phyloP scores from a whole-genome alignment of 1,140 invertebrate species.

The Atta texana region DNA sequence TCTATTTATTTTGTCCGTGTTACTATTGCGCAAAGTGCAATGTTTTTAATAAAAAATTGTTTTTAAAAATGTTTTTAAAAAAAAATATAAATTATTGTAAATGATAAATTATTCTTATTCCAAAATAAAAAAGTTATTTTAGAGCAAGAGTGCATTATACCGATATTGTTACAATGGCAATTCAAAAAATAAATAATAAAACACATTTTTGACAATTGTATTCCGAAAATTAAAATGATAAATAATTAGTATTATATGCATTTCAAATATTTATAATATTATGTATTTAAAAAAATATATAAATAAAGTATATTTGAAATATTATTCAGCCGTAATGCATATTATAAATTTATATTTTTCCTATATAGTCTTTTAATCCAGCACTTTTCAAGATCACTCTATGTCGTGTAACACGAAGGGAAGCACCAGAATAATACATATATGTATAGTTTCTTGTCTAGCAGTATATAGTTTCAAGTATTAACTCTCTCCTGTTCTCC shows the following conservation, averaged over 20 bases:
- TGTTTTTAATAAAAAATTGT: too few species aligned
- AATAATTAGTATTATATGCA: neutral
- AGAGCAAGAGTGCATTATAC: neutral
- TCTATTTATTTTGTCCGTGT: neutral
- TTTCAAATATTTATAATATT: neutral
- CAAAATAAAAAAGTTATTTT: neutral
- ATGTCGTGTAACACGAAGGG: neutral
- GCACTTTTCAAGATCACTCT: conserved; percentile 15
- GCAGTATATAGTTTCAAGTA: conserved; percentile 17
- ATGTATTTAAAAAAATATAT: too few species aligned
- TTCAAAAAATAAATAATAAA: neutral
- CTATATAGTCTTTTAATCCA: conserved; percentile 6
- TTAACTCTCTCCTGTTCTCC: neutral
- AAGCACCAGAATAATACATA: conserved; percentile 1
- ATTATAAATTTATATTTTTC: conserved; percentile 34
- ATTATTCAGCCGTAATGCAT: neutral
- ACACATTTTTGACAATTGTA: conserved; percentile 3
- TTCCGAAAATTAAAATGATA: neutral
- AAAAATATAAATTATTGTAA: conserved; percentile 4
- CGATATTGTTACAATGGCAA: neutral
- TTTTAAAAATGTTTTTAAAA: too few species aligned
- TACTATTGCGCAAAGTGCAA: neutral
- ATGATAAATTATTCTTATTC: neutral
- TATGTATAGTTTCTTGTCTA: conserved; percentile 2
- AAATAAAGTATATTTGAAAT: neutral